Evolutionary conservation across 2,113 vertebrate species (phyloP).

Genomic region (Paramormyrops kingsleyae): DNA sequence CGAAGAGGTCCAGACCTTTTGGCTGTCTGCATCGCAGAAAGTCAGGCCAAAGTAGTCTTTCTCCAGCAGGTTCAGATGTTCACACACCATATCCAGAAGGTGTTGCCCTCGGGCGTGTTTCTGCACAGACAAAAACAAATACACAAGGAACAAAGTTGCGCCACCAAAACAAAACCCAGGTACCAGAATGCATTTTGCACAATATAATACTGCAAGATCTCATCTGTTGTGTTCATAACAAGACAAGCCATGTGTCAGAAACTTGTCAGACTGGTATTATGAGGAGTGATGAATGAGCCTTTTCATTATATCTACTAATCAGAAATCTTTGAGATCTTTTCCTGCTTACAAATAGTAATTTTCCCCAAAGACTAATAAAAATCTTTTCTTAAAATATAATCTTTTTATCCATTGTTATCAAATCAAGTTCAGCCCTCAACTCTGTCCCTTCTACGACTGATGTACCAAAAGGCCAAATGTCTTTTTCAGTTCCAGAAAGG

Average conservation of each 20-base stretch:
- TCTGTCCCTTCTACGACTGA: neutral
- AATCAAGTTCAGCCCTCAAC: neutral
- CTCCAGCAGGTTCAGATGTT: conserved; percentile 93
- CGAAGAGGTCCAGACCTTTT: conserved; percentile 73
- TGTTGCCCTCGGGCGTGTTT: conserved; percentile 87
- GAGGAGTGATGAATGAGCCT: neutral
- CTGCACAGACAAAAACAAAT: conserved; percentile 53
- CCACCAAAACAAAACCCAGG: neutral
- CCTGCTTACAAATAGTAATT: neutral
- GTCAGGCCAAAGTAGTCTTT: conserved; percentile 95
- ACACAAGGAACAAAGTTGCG: conserved; percentile 5
- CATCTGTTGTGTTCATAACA: neutral
- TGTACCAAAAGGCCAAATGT: neutral
- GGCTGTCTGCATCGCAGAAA: conserved; percentile 87
- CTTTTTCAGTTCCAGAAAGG: neutral
- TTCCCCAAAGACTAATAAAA: neutral
- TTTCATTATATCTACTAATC: neutral
- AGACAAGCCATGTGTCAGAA: neutral
- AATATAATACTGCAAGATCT: neutral
- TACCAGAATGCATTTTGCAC: neutral
- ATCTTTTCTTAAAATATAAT: neutral
- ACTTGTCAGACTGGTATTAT: neutral
- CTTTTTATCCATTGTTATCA: neutral
- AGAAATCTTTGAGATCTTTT: neutral
- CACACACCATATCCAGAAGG: conserved; percentile 85